These are phyloP conservation scores for Coelopa pilipes DNA, from an alignment of 2,888 invertebrate genomes.

Conservation along the genomic window DNA sequence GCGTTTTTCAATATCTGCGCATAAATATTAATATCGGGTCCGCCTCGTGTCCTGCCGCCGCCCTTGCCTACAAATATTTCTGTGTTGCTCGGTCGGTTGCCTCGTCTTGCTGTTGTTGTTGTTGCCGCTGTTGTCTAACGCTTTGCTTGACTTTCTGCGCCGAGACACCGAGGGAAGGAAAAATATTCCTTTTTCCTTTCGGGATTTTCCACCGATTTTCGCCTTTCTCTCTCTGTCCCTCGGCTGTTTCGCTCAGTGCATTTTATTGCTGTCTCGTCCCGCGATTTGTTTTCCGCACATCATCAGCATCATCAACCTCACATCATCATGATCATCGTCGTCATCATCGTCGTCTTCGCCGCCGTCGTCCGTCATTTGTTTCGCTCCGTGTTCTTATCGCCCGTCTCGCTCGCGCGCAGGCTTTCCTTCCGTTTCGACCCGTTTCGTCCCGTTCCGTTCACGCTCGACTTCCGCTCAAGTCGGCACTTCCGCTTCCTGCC, in stretches of 20 bases:
- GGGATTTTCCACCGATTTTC: conserved; percentile 10
- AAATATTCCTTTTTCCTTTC: conserved; percentile 34
- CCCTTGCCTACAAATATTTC: too few species aligned
- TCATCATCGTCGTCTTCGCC: conserved; percentile 19
- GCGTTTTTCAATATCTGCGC: conserved; percentile 33
- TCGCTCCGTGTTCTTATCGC: conserved; percentile 15
- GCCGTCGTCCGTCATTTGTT: conserved; percentile 16
- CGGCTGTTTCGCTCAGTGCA: background rate
- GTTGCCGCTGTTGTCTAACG: too few species aligned
- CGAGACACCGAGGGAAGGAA: conserved; percentile 36
- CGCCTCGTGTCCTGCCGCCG: conserved; percentile 17
- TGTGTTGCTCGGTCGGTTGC: background rate
- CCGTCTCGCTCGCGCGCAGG: background rate
- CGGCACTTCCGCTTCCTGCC: too few species aligned
- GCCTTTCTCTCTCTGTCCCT: background rate
- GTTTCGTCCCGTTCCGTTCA: too few species aligned
- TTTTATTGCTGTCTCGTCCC: background rate
- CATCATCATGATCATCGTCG: background rate
- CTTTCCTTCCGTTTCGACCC: too few species aligned
- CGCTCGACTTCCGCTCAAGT: too few species aligned
- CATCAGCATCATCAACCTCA: background rate
- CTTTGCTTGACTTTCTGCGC: too few species aligned
- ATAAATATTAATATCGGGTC: conserved; percentile 38
- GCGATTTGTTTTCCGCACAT: background rate
- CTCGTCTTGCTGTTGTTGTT: background rate